phyloP scores from a whole-genome alignment of 2,888 invertebrate species.

The Drosophila aldrichi region DNA sequence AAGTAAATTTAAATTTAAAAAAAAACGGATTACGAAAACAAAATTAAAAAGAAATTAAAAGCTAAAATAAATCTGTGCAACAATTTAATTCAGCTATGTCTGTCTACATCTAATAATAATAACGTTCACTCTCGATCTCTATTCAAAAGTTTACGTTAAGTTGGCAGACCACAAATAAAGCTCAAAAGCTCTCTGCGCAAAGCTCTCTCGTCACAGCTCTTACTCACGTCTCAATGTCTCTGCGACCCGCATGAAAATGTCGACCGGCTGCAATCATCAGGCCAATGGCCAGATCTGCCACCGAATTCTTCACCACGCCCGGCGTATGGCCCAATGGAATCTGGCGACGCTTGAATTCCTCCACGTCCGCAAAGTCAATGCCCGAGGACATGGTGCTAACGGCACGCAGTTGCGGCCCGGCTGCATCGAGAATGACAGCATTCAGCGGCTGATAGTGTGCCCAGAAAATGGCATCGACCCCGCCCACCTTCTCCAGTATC shows the following conservation, averaged over 20 bases:
- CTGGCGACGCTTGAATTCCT: constrained; percentile 89
- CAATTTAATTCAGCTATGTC: neutral
- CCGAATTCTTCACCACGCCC: constrained; percentile 90
- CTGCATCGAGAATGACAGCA: constrained; percentile 82
- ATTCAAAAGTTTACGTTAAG: constrained; percentile 13
- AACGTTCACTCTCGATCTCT: constrained; percentile 6
- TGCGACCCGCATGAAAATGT: constrained; percentile 91
- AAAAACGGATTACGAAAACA: accelerated
- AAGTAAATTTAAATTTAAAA: too few species aligned
- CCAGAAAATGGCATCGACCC: constrained; percentile 84
- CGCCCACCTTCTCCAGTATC: constrained; percentile 79
- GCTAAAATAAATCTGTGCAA: too few species aligned
- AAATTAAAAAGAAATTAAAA: too few species aligned
- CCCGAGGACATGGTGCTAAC: constrained; percentile 95
- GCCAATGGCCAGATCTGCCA: constrained; percentile 93
- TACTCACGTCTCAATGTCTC: constrained; percentile 87
- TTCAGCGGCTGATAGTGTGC: constrained; percentile 82
- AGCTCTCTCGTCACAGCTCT: constrained; percentile 42
- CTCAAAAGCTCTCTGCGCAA: constrained; percentile 34
- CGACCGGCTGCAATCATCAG: constrained; percentile 91
- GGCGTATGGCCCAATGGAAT: constrained; percentile 93
- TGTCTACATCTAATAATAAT: neutral
- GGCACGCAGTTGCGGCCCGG: constrained; percentile 89
- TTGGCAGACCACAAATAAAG: constrained; percentile 33
- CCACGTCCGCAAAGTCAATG: constrained; percentile 92